Base-by-base conservation (phyloP, 2,797 vertebrate species). In the Trachurus trachurus region DNA sequence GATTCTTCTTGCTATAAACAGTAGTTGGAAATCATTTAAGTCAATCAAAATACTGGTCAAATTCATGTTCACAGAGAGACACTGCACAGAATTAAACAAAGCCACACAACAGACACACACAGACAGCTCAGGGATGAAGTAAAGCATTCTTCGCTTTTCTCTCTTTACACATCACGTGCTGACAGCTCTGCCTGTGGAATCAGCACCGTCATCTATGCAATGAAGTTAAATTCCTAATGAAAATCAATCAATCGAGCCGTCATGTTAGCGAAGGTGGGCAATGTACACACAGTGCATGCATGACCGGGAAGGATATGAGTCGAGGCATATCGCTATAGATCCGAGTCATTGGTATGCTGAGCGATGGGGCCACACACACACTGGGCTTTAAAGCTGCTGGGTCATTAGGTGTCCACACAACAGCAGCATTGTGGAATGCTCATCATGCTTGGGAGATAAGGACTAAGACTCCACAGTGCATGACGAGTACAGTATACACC, bases 371-470 rank as follows among this genome's bases (percentile, higher is more conserved):
- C 80, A 44, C 42, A 44, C 42, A 44, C 42, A 44, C 42, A 15
- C 42, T 54, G 72, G 74, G 78, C 50, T 84, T 85, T 64, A 84
- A 74, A 82, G 74, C 77, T 39, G 68, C 66, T 17, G 67, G 81
- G 58, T 86, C 89, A 90, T 92, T 89, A 88, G 66, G 62, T 2
- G 0, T 87, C 79, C 84, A 87, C 87, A 90, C 81, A 85, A 84
- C 69, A 75, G 77, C 57, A 83, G 71, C 65, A 67, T 50, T 15
- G 83, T 61, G 88, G 89, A 90, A 92, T 88, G 88, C 63, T 76
- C 47, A 45, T 71, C 64, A 64, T 78, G 74, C 71, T 74, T 66
- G 47, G 26, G 16, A 77, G 74, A 86, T 84, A 76, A 84, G 58
- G 62, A 63, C 71, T 42, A 11, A 9, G 31, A 58, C 49, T 13